Evolutionary conservation across 2,113 vertebrate genomes (phyloP), one percentile per base, ranked within the genome.

Genomic region (Heptranchias perlo): DNA sequence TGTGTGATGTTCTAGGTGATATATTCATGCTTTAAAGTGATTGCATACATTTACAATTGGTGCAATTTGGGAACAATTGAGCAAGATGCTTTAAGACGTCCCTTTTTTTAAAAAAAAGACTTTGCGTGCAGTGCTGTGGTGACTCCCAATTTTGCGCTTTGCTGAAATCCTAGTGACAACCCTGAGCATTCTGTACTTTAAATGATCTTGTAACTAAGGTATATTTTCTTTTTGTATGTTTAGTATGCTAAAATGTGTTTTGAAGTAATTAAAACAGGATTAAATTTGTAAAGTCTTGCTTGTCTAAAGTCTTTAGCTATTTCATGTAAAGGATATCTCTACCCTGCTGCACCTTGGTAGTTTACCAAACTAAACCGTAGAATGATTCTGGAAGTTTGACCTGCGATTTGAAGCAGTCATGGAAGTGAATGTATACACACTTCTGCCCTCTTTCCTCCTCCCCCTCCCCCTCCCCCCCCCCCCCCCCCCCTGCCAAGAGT

Each of bases 241-340:
- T 98, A 98, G 98, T 98, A 98, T 98, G 98, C 98, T 98, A 97
- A 98, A 97, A 98, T 98, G 98, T 98, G 98, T 98, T 98, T 98
- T 98, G 98, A 98, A 98, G 98, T 98, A 98, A 98, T 98, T 98
- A 98, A 91, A 98, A 98, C 98, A 98, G 98, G 98, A 98, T 98
- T 98, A 98, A 97, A 97, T 98, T 98, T 98, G 98, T 98, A 97
- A 98, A 98, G 97, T 95, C 39, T 69, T 94, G 93, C 92, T 65
- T 94, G 93, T 94, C 93, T 94, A 67, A 94, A 94, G 44, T 95
- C 52, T 73, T 69, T 93, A 93, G 89, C 35, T 21, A 39, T 44
- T 93, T 62, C 5, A 39, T 82, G n/a, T 64, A n/a, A 93, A 62
- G 49, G 4, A 5, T n/a, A 62, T 39, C n/a, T 28, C 52, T 91